Evolutionary conservation across 1,140 invertebrate genomes (phyloP).

Genomic region (Eumaeus atala): DNA sequence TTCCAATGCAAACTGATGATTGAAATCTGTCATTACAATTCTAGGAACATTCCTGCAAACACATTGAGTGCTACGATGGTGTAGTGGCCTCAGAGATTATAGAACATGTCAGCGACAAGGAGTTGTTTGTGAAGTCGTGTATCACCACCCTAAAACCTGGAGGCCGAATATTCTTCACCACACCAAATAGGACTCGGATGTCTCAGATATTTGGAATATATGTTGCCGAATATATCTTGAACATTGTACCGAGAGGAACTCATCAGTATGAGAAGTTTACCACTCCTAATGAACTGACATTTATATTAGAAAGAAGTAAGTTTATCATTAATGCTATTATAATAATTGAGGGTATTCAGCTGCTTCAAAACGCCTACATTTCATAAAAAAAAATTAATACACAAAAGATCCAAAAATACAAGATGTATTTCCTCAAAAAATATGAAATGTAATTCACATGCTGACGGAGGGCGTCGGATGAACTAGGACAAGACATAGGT

Average conservation of each 20-base stretch:
- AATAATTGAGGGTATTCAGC: too few species aligned
- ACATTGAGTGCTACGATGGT: constrained; percentile 82
- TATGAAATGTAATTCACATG: neutral
- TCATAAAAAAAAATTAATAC: too few species aligned
- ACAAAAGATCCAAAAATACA: too few species aligned
- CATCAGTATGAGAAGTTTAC: constrained; percentile 95
- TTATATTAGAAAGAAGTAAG: constrained; percentile 55
- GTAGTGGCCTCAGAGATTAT: constrained; percentile 92
- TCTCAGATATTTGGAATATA: constrained; percentile 84
- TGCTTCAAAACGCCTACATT: too few species aligned
- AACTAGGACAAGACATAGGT: too few species aligned
- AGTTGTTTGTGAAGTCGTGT: constrained; percentile 85
- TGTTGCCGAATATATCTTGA: constrained; percentile 85
- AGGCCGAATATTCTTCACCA: constrained; percentile 94
- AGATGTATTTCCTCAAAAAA: neutral
- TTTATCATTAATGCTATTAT: too few species aligned
- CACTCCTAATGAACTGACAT: constrained; percentile 82
- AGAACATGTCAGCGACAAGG: constrained; percentile 88
- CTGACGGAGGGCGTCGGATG: too few species aligned
- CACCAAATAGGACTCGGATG: constrained; percentile 86
- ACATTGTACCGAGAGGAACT: constrained; percentile 85
- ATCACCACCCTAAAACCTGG: constrained; percentile 84
- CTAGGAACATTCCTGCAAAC: constrained; percentile 75
- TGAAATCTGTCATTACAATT: constrained; percentile 16
- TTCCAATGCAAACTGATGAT: neutral